A percentile compares a stretch with the other conserved stretches of the same genome.
phyloP scores from a whole-genome alignment of 2,113 vertebrate genomes.

The Gnathonemus longibarbis region DNA sequence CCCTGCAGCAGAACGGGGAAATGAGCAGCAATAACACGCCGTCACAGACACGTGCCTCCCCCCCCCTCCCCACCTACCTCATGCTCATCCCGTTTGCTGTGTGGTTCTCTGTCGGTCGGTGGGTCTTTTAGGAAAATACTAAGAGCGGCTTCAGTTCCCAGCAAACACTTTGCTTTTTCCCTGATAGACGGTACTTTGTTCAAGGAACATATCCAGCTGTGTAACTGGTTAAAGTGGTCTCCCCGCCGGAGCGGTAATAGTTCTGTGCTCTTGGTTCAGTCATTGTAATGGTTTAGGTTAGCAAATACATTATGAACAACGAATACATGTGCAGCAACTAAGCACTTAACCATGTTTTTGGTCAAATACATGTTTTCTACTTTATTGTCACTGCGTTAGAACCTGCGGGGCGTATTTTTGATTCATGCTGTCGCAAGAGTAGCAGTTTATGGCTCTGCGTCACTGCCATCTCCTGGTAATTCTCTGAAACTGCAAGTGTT shows the following conservation, averaged over 20 bases:
- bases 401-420: neutral
- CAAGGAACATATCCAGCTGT: neutral
- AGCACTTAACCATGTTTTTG: neutral
- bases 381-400: neutral
- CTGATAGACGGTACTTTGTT: neutral
- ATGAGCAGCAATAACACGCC: neutral
- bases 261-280: neutral
- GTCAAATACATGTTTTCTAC: neutral
- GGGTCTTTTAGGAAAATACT: neutral
- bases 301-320: neutral
- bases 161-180: neutral
- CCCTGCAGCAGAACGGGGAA: neutral
- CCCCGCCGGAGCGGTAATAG: neutral
- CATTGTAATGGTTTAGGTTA: neutral
- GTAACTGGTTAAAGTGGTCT: neutral
- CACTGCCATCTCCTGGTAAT: neutral
- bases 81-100: neutral
- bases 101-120: neutral
- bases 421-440: neutral
- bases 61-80: neutral
- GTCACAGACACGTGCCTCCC: neutral
- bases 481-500: neutral
- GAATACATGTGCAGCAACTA: neutral
- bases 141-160: neutral
- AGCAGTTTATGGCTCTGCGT: neutral